phyloP scores from a whole-genome alignment of 2,113 vertebrate species.

The Diadophis punctatus region DNA sequence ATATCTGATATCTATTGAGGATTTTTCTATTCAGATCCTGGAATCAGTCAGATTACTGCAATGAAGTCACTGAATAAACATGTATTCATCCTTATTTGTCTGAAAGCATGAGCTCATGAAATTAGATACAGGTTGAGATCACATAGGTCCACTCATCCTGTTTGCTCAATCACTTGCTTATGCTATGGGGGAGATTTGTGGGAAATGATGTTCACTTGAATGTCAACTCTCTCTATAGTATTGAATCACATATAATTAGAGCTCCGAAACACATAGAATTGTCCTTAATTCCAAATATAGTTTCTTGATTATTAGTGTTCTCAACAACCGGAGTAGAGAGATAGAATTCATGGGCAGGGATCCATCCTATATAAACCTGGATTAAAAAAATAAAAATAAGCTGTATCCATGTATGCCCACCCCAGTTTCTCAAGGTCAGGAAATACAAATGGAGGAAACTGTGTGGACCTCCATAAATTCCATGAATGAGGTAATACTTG shows the following conservation, averaged over 20 bases:
- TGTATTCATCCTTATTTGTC: neutral
- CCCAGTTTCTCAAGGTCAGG: neutral
- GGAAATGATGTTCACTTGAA: neutral
- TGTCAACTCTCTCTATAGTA: neutral
- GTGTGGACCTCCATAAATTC: neutral
- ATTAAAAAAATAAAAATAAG: neutral
- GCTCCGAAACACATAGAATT: neutral
- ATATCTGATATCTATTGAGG: neutral
- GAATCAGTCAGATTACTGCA: neutral
- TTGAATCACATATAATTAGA: neutral
- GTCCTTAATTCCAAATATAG: neutral
- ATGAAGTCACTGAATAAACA: neutral
- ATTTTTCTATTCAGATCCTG: neutral
- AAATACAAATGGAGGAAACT: neutral
- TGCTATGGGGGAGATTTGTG: neutral
- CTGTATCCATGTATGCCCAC: neutral
- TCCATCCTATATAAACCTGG: neutral
- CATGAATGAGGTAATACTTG: neutral
- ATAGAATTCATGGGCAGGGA: neutral
- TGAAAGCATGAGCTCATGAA: neutral
- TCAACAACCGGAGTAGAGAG: neutral
- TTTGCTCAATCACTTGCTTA: neutral
- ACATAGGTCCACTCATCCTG: neutral
- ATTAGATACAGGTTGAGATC: neutral
- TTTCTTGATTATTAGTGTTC: neutral